Evolutionary conservation across 2,888 invertebrate species (phyloP).

Genomic region (Dicranocentrus wangi): DNA sequence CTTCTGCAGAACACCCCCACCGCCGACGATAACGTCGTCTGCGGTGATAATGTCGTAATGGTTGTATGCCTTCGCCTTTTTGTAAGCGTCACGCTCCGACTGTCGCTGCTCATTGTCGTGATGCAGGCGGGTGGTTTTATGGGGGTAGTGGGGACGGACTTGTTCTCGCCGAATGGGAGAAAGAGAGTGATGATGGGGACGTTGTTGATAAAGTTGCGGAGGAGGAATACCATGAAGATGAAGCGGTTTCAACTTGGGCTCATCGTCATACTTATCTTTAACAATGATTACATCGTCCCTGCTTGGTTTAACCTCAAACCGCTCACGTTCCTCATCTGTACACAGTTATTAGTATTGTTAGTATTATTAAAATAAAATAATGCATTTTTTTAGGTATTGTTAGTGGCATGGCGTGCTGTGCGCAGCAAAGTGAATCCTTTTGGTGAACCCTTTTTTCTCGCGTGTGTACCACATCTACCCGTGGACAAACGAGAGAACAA

Average conservation of each 20-base stretch:
- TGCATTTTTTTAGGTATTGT: no score
- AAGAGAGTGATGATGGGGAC: slow-evolving; percentile 12
- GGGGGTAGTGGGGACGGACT: not conserved
- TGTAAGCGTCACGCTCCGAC: not conserved
- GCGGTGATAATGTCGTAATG: slow-evolving; percentile 7
- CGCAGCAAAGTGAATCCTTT: not conserved
- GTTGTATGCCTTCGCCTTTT: not conserved
- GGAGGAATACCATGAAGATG: not conserved
- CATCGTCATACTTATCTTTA: slow-evolving; percentile 39
- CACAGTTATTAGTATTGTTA: not conserved
- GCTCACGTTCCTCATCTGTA: slow-evolving; percentile 8
- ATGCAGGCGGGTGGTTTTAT: not conserved
- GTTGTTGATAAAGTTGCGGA: not conserved
- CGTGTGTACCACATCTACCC: slow-evolving; percentile 23
- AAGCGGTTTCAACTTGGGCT: not conserved
- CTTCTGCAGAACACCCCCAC: no score
- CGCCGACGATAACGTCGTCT: not conserved
- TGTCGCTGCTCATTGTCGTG: not conserved
- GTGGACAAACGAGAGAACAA: slow-evolving; percentile 44
- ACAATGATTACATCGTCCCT: slow-evolving; percentile 25
- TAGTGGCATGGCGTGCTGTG: not conserved
- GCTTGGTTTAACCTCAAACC: slow-evolving; percentile 8
- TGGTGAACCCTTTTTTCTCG: no score
- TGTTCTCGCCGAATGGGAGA: not conserved
- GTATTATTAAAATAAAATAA: no score